Percentiles rank a stretch among this genome's conserved stretches.
These are phyloP conservation scores for Rhynchopsitta pachyrhyncha DNA, from an alignment of 2,113 vertebrate genomes.

Conservation along the genomic window DNA sequence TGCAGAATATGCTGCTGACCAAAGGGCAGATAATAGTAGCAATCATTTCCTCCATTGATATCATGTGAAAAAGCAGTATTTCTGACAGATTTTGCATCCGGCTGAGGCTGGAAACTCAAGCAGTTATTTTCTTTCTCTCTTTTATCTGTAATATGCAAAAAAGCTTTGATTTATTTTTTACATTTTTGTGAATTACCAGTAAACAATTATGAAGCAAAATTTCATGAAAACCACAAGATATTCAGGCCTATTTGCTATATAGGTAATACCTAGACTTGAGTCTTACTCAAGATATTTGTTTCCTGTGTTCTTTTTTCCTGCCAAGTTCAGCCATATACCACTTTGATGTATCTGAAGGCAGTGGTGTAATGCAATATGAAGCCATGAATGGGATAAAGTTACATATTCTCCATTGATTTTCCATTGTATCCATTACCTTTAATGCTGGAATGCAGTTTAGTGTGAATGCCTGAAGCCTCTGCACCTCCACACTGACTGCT, in stretches of 20 bases:
- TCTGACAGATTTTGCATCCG: slow-evolving; percentile 22
- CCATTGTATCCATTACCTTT: slow-evolving; percentile 64
- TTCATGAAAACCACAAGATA: slow-evolving; percentile 34
- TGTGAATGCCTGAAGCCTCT: slow-evolving; percentile 63
- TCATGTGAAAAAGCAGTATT: not conserved
- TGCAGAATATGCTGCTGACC: slow-evolving; percentile 24
- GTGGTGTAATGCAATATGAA: slow-evolving; percentile 54
- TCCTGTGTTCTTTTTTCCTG: slow-evolving; percentile 6
- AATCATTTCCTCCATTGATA: slow-evolving; percentile 33
- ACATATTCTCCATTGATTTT: slow-evolving; percentile 66
- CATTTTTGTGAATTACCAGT: slow-evolving; percentile 33
- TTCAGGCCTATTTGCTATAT: not conserved
- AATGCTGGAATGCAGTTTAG: slow-evolving; percentile 62
- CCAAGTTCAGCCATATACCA: slow-evolving; percentile 48
- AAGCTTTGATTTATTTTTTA: slow-evolving; percentile 61
- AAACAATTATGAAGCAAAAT: slow-evolving; percentile 54
- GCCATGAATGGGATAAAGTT: slow-evolving; percentile 53
- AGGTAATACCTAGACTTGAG: slow-evolving; percentile 1
- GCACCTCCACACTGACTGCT: slow-evolving; percentile 56
- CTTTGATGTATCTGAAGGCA: slow-evolving; percentile 46
- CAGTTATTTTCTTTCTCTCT: not conserved
- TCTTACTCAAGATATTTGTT: slow-evolving; percentile 12
- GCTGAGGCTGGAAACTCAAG: slow-evolving; percentile 20
- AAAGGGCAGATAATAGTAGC: slow-evolving; percentile 48
- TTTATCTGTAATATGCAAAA: slow-evolving; percentile 10